These are phyloP conservation scores for Pandemis cinnamomeana DNA, from an alignment of 2,888 invertebrate genomes.

Conservation along the genomic window DNA sequence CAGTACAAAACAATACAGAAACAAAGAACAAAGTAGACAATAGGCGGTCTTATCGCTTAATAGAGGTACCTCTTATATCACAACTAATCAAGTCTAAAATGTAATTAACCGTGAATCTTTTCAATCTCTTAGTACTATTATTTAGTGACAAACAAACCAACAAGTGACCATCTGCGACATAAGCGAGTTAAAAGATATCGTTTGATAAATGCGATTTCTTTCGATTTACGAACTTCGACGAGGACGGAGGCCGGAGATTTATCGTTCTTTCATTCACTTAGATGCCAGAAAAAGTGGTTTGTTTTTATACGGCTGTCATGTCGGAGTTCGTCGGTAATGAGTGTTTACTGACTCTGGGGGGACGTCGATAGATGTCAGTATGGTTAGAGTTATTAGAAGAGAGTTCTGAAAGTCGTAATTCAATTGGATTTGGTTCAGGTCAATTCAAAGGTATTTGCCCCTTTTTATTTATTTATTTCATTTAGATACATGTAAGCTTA, in stretches of 20 bases:
- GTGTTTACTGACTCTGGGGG: constrained; percentile 7
- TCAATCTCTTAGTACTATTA: no score
- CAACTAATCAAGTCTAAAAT: no score
- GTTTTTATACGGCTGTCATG: constrained; percentile 26
- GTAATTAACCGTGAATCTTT: no score
- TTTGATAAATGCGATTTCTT: constrained; percentile 40
- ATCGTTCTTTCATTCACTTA: constrained; percentile 34
- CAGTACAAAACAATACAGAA: no score
- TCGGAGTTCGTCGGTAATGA: constrained; percentile 14
- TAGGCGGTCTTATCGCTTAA: no score
- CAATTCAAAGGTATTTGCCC: no score
- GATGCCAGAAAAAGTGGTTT: constrained; percentile 15
- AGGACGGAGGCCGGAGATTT: constrained; percentile 27
- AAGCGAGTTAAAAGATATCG: constrained; percentile 29
- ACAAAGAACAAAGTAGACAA: no score
- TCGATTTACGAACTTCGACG: constrained; percentile 25
- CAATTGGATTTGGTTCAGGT: no score
- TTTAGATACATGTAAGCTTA: no score
- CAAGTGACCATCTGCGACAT: constrained; percentile 35
- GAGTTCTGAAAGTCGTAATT: no score
- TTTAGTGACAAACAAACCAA: constrained; percentile 7
- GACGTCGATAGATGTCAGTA: not conserved
- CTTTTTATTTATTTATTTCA: no score
- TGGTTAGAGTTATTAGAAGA: not conserved
- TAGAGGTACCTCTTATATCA: no score